phyloP scores from a whole-genome alignment of 2,888 invertebrate genomes.

The Odiellus spinosus region DNA sequence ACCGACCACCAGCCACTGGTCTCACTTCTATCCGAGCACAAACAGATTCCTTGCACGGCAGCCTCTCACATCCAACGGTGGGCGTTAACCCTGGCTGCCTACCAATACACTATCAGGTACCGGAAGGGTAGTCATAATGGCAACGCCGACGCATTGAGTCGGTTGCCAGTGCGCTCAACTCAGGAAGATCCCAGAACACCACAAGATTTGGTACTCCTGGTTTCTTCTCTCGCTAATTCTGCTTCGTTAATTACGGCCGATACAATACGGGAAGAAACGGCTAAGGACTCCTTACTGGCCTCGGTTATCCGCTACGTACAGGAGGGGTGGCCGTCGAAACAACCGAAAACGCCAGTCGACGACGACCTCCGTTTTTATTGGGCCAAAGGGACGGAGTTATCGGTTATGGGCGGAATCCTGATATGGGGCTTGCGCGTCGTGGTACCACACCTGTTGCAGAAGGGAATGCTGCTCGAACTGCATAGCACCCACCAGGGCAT shows the following conservation, averaged over 20 bases:
- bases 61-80: slow-evolving; percentile 24
- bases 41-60: slow-evolving; percentile 20
- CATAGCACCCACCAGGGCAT: too few relatives aligned
- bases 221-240: background rate
- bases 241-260: slow-evolving; percentile 3
- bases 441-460: too few relatives aligned
- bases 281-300: too few relatives aligned
- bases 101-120: slow-evolving; percentile 25
- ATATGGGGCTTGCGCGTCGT: too few relatives aligned
- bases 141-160: slow-evolving; percentile 26
- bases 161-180: slow-evolving; percentile 11
- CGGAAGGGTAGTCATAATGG: slow-evolving; percentile 22
- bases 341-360: too few relatives aligned
- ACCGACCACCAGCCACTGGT: slow-evolving; percentile 31
- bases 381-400: too few relatives aligned
- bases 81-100: slow-evolving; percentile 24
- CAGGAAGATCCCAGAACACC: background rate
- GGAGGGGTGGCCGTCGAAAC: too few relatives aligned
- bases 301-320: too few relatives aligned
- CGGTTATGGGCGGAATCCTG: too few relatives aligned
- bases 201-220: slow-evolving; percentile 2
- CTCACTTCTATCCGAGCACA: background rate
- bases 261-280: slow-evolving; percentile 1
- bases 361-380: too few relatives aligned
- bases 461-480: too few relatives aligned